These are phyloP conservation scores for Oikopleura vanhoeffeni DNA, from an alignment of 23 tunicate genomes.

Conservation along the genomic window DNA sequence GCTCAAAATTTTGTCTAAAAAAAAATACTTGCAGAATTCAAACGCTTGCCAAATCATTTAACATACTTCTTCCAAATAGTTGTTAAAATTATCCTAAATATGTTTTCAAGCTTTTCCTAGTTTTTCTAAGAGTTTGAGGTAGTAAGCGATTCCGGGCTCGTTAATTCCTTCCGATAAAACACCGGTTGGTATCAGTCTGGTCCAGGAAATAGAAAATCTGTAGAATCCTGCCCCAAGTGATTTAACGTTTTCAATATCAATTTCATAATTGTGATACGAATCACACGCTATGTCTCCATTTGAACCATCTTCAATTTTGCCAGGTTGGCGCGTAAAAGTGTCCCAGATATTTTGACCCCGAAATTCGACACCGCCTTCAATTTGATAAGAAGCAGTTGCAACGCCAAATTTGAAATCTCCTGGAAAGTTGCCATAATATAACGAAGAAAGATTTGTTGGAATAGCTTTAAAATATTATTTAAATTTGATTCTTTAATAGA, in stretches of 20 bases:
- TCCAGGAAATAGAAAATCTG: conserved; percentile 4
- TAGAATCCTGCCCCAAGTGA: neutral
- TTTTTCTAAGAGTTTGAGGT: conserved; percentile 37
- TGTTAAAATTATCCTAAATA: neutral
- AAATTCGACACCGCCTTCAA: neutral
- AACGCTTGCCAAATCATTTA: too few relatives aligned
- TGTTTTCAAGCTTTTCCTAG: conserved; percentile 26
- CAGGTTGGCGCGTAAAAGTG: neutral
- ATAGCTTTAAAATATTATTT: too few relatives aligned
- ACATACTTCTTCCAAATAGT: too few relatives aligned
- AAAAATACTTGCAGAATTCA: neutral
- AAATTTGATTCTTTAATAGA: too few relatives aligned
- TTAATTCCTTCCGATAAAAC: conserved; percentile 13
- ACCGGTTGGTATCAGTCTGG: neutral
- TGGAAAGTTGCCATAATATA: neutral
- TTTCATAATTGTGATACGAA: neutral
- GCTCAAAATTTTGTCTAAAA: neutral
- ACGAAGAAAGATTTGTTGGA: too few relatives aligned
- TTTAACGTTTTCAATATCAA: neutral
- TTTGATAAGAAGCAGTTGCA: neutral
- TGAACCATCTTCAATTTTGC: neutral
- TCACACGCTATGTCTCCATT: neutral
- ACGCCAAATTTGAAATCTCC: neutral
- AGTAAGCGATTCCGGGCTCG: conserved; percentile 62
- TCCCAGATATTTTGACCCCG: neutral